Evolutionary conservation across 1,140 invertebrate species (phyloP).

Genomic region (Trichonephila clavata): DNA sequence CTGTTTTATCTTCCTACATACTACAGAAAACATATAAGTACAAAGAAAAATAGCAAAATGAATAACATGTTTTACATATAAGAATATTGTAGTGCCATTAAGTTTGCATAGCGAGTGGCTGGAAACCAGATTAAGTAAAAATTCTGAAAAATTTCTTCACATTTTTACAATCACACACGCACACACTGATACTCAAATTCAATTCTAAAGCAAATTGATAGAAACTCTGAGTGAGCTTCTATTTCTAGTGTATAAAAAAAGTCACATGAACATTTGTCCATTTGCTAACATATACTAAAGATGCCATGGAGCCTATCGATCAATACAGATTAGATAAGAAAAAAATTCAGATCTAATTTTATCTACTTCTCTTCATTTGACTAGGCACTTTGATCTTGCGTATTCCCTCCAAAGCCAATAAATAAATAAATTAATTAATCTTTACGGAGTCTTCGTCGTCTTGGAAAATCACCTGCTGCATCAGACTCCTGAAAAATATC

Average conservation of each 20-base stretch:
- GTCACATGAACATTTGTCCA: constrained; percentile 5
- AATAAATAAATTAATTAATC: constrained; percentile 61
- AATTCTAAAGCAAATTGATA: neutral
- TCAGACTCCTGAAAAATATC: constrained; percentile 37
- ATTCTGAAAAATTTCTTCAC: neutral
- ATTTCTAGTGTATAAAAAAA: constrained; percentile 46
- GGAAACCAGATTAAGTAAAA: constrained; percentile 30
- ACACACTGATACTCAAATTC: neutral
- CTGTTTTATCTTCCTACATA: neutral
- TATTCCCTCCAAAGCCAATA: neutral
- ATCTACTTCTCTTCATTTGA: constrained; percentile 65
- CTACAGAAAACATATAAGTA: constrained; percentile 27
- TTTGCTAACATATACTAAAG: constrained; percentile 27
- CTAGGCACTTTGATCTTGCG: constrained; percentile 73
- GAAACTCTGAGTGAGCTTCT: neutral
- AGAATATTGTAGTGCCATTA: constrained; percentile 17
- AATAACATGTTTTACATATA: neutral
- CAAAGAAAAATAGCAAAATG: constrained; percentile 13
- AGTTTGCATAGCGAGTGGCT: constrained; percentile 29
- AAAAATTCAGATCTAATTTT: constrained; percentile 59
- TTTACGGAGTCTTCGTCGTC: constrained; percentile 74
- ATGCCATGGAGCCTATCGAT: constrained; percentile 53
- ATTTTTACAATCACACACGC: constrained; percentile 11
- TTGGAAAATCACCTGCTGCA: constrained; percentile 62
- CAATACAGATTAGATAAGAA: constrained; percentile 38